phyloP scores from a whole-genome alignment of 2,888 invertebrate species.

The Ernsta delagoae region DNA sequence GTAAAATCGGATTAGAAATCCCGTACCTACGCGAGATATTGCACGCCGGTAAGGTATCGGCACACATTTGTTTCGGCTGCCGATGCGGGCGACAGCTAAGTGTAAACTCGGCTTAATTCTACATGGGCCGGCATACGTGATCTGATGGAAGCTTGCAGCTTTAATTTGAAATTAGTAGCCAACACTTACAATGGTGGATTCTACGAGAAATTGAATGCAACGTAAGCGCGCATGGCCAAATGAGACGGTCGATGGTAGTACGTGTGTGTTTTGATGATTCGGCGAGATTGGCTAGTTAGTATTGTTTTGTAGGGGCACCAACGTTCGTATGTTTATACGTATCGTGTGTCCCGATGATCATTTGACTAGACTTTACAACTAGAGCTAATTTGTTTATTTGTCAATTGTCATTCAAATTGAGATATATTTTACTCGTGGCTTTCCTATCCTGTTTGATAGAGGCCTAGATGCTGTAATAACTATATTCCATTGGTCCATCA shows the following conservation, averaged over 20 bases:
- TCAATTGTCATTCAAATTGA: no score
- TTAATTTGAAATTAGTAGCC: conserved; percentile 50
- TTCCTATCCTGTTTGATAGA: no score
- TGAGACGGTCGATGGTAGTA: conserved; percentile 15
- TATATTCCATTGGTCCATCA: no score
- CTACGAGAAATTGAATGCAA: conserved; percentile 33
- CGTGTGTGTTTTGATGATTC: conserved; percentile 31
- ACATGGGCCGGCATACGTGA: conserved; percentile 44
- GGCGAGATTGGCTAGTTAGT: conserved; percentile 32
- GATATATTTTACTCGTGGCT: no score
- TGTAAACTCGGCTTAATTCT: conserved; percentile 47
- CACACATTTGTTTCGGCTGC: conserved; percentile 48
- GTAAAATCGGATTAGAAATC: conserved; percentile 50
- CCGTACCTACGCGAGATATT: conserved; percentile 44
- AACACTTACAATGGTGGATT: conserved; percentile 39
- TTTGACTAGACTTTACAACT: no score
- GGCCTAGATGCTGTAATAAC: no score
- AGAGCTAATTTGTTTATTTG: no score
- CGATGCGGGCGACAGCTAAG: conserved; percentile 42
- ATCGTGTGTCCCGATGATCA: no score
- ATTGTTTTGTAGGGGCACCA: conserved; percentile 34
- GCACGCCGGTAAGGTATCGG: conserved; percentile 43
- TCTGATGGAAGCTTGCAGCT: conserved; percentile 43
- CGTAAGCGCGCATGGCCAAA: conserved; percentile 33
- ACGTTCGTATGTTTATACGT: no score